A percentile compares a stretch with the other conserved stretches of the same genome.
Conservation (phyloP, 1,140 invertebrate genomes). For the Bombyx mandarina region DNA sequence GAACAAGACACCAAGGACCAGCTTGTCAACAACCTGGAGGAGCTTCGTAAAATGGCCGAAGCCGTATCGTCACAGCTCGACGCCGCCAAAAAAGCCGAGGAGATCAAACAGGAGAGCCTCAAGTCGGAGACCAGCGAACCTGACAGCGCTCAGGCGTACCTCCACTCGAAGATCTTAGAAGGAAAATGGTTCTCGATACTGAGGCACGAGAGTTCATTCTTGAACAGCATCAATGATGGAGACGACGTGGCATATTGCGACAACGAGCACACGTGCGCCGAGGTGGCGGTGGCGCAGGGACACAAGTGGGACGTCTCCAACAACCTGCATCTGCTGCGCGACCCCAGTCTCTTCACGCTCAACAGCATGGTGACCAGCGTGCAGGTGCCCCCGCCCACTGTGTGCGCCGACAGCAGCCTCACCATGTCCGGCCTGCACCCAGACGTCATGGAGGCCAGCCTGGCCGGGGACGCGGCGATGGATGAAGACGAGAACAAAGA, state of each 20-base stretch:
- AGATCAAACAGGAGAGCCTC: constrained; percentile 22
- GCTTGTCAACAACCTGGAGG: constrained; percentile 67
- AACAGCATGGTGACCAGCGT: constrained; percentile 68
- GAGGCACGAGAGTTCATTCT: constrained; percentile 59
- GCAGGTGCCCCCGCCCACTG: constrained; percentile 48
- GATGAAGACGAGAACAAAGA: constrained; percentile 45
- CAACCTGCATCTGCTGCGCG: constrained; percentile 71
- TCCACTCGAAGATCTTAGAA: constrained; percentile 56
- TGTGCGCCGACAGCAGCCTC: constrained; percentile 68
- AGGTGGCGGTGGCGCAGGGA: constrained; percentile 68
- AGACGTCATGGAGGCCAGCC: constrained; percentile 65
- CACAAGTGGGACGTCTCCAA: constrained; percentile 75
- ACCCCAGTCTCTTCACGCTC: constrained; percentile 68
- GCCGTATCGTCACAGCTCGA: constrained; percentile 67
- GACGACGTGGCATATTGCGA: constrained; percentile 41
- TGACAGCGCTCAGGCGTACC: constrained; percentile 38
- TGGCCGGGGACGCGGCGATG: constrained; percentile 28
- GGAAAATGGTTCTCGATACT: constrained; percentile 74
- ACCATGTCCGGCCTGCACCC: constrained; percentile 73
- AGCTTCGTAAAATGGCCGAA: constrained; percentile 71
- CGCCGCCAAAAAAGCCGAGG: constrained; percentile 65
- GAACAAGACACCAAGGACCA: constrained; percentile 48
- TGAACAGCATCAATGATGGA: constrained; percentile 38
- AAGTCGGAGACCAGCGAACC: constrained; percentile 49
- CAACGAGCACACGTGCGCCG: constrained; percentile 62